These are phyloP conservation scores for Bombylius discolor DNA, from an alignment of 2,888 invertebrate genomes.

Conservation along the genomic window DNA sequence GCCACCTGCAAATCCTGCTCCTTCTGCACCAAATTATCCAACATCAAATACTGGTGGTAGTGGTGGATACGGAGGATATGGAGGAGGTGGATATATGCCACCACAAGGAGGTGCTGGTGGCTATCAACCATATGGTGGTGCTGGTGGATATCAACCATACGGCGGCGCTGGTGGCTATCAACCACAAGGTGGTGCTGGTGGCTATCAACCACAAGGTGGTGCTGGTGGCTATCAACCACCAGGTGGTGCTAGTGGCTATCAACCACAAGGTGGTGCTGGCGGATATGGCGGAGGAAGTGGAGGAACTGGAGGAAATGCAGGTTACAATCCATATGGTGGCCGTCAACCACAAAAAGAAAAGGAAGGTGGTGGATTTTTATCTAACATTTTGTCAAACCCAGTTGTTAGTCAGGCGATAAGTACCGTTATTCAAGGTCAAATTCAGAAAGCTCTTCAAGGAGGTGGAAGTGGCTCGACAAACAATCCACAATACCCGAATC, in stretches of 20 bases:
- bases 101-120: constrained; percentile 4
- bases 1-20: constrained; percentile 9
- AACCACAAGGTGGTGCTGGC: constrained; percentile 18
- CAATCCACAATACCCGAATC: constrained; percentile 9
- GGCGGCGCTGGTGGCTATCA: constrained; percentile 16
- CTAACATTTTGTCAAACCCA: constrained; percentile 32
- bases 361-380: constrained; percentile 28
- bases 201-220: constrained; percentile 13
- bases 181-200: constrained; percentile 15
- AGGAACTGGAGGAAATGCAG: constrained; percentile 1
- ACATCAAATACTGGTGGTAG: constrained; percentile 22
- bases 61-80: constrained; percentile 7
- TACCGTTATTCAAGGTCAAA: constrained; percentile 34
- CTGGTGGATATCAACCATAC: neutral
- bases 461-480: constrained; percentile 19
- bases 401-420: constrained; percentile 32
- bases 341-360: neutral
- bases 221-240: constrained; percentile 13
- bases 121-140: constrained; percentile 17
- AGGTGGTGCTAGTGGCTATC: constrained; percentile 17
- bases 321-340: neutral
- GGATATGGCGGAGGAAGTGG: constrained; percentile 20
- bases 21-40: constrained; percentile 15
- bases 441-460: constrained; percentile 30
- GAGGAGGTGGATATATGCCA: constrained; percentile 10